A percentile compares a stretch with the other conserved stretches of the same genome.
Conservation (phyloP, 2,113 vertebrate species). For the Solea senegalensis region DNA sequence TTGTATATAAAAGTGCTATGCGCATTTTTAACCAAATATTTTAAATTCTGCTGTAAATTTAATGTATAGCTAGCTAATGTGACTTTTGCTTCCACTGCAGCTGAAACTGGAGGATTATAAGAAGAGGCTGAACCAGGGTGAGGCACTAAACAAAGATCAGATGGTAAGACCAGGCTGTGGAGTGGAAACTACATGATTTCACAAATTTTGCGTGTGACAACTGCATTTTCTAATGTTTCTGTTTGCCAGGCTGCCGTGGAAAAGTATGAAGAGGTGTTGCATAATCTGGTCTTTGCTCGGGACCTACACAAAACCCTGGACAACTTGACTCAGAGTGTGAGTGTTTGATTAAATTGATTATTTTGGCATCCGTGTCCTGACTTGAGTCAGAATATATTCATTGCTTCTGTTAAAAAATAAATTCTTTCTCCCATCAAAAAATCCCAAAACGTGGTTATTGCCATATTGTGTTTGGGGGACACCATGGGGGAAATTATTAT, state of each 20-base stretch:
- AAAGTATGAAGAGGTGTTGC: constrained; percentile 92
- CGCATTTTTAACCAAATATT: too few species aligned
- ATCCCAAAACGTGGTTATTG: too few species aligned
- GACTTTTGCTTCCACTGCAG: constrained; percentile 63
- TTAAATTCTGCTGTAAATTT: too few species aligned
- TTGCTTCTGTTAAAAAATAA: neutral
- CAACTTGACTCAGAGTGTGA: constrained; percentile 90
- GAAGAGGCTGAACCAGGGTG: constrained; percentile 82
- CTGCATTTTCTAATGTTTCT: neutral
- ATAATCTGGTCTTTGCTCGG: constrained; percentile 92
- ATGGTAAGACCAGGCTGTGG: constrained; percentile 71
- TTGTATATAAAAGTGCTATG: too few species aligned
- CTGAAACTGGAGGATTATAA: constrained; percentile 89
- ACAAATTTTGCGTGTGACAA: accelerated
- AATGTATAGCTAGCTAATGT: neutral
- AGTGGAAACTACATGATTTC: neutral
- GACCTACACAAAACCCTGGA: constrained; percentile 94
- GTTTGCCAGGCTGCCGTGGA: constrained; percentile 87
- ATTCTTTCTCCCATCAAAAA: neutral
- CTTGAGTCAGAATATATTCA: neutral
- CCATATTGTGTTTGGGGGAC: too few species aligned
- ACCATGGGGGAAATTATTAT: too few species aligned
- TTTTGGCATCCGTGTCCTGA: neutral
- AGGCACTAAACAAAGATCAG: constrained; percentile 87
- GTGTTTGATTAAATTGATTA: constrained; percentile 17